phyloP scores from a whole-genome alignment of 2,797 vertebrate genomes.

The Phylloscopus collybita region DNA sequence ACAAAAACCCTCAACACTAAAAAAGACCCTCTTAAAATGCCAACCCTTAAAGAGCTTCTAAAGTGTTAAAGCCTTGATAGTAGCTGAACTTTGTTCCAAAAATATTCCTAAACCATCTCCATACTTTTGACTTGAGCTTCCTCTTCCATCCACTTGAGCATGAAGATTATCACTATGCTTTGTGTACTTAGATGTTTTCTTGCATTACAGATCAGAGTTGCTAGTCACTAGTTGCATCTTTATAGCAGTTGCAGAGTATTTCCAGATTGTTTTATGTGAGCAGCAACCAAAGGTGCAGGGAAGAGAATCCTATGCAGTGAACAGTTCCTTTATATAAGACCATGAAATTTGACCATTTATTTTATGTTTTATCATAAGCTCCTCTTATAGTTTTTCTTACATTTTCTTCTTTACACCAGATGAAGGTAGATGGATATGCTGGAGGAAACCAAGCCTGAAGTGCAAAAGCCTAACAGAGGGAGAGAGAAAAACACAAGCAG shows the following conservation, averaged over 20 bases:
- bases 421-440: not conserved
- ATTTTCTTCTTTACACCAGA: not conserved
- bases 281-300: not conserved
- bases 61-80: not conserved
- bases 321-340: not conserved
- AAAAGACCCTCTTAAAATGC: not conserved
- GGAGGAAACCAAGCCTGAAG: not conserved
- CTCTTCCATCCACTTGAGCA: not conserved
- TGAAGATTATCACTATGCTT: not conserved
- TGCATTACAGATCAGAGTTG: not conserved
- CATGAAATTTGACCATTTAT: not conserved
- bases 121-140: not conserved
- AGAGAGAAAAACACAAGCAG: not conserved
- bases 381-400: not conserved
- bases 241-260: not conserved
- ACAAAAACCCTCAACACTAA: not conserved
- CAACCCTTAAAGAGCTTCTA: not conserved
- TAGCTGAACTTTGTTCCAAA: not conserved
- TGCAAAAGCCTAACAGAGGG: not conserved
- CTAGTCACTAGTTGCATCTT: not conserved
- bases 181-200: rapidly evolving
- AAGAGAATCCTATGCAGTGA: not conserved
- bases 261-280: not conserved
- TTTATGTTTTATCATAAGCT: not conserved
- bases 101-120: not conserved